Base-by-base conservation (phyloP, 37 sponge, comb jelly and placozoan genomes). In the Cladorhizidae sp. region DNA sequence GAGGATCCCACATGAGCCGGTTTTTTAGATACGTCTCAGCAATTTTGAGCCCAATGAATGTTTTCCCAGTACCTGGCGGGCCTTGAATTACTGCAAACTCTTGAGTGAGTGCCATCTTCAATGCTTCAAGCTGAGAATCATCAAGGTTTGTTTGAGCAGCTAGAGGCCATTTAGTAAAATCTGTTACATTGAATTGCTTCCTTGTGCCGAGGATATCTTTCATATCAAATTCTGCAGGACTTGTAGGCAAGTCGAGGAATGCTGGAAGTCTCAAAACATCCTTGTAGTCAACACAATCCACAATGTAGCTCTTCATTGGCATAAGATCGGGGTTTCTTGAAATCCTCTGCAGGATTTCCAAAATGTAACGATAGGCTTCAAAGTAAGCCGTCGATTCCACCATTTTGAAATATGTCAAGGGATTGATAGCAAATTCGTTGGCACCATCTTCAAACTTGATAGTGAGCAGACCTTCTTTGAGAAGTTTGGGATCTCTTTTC, bases 61-160 rank as follows among this genome's bases (percentile, higher is more conserved):
- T 94, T 78, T 97, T 97, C 0, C 98, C 98, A 32, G 95, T 97
- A 17, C 98, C 98, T 22, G 98, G 98, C 22, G 98, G 98, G n/a
- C 98, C 98, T 74, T 97, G 98, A 31, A 98, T 95, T 11, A 98
- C 74, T 37, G 94, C 84, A 3, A 96, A 11, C 43, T 90, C 91
- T 59, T 92, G 86, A 36, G 81, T 77, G 25, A 96, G 76, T 22
- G 97, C 94, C 61, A 71, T 71, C 40, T 74, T 50, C 49, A 96
- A 25, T 45, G 97, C 97, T 33, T 52, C 40, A 1, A 82, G 72
- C 80, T 96, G 97, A 1, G 91, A 90, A 14, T 32, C 3, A 59
- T 96, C 97, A 51, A 96, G 52, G 31, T 61, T 9, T 15, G 92
- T 82, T 21, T 17, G 11, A 0, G 54, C 42, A 20, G 32, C n/a